phyloP scores from a whole-genome alignment of 2,113 vertebrate genomes.

The Psilopsiagon aymara region DNA sequence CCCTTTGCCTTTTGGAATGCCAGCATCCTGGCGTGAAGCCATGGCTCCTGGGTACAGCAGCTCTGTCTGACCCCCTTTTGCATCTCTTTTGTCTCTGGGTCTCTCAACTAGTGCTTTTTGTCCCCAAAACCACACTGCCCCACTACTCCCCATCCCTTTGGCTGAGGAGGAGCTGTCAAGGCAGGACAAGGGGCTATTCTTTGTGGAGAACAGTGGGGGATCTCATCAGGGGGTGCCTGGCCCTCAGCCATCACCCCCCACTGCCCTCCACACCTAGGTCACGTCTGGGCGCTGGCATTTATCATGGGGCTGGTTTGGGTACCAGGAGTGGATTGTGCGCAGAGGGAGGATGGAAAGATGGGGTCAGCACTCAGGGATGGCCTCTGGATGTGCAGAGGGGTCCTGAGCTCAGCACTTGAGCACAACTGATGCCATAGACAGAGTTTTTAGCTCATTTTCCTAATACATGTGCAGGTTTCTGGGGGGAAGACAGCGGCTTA shows the following conservation, averaged over 20 bases:
- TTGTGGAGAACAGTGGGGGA: neutral
- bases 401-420: neutral
- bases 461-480: neutral
- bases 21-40: neutral
- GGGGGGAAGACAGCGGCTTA: neutral
- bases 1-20: neutral
- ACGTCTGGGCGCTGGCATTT: neutral
- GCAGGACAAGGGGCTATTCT: conserved; percentile 47
- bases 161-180: accelerated
- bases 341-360: neutral
- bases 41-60: accelerated
- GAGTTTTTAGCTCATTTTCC: accelerated
- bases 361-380: neutral
- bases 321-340: neutral
- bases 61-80: neutral
- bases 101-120: neutral
- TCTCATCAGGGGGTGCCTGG: neutral
- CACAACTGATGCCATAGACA: accelerated
- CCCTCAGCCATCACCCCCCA: neutral
- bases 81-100: neutral
- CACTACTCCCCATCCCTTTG: accelerated
- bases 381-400: neutral
- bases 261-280: conserved; percentile 11
- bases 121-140: neutral
- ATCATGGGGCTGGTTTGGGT: neutral